A percentile compares a stretch with the other conserved stretches of the same genome.
These are phyloP conservation scores for Parazoanthus atlanticus DNA, from an alignment of 92 coral and sea anemone genomes.

Conservation along the genomic window DNA sequence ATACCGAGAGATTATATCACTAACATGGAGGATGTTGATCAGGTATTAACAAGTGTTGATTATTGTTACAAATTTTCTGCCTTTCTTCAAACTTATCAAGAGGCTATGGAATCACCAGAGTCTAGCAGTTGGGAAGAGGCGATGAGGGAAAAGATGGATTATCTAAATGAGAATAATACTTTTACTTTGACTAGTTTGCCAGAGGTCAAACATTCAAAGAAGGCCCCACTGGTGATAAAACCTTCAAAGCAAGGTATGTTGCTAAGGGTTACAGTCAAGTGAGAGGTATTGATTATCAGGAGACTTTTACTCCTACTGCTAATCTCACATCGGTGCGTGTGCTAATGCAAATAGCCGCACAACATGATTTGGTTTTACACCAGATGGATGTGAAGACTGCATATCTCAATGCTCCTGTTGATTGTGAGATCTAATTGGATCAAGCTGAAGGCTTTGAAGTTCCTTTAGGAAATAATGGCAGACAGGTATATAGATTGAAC, in stretches of 20 bases:
- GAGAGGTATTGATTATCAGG: constrained; percentile 48
- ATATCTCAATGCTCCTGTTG: constrained; percentile 55
- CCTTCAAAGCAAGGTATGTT: constrained; percentile 50
- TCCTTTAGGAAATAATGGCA: constrained; percentile 1
- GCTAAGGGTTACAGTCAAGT: constrained; percentile 57
- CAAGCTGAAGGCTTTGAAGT: constrained; percentile 61
- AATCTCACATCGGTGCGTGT: constrained; percentile 47
- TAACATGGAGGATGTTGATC: constrained; percentile 43
- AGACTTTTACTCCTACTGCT: constrained; percentile 51
- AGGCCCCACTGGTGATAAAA: constrained; percentile 39
- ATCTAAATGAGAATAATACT: constrained; percentile 58
- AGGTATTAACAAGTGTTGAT: constrained; percentile 48
- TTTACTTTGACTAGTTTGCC: constrained; percentile 44
- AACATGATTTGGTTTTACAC: constrained; percentile 46
- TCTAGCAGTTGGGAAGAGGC: constrained; percentile 55
- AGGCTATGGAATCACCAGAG: constrained; percentile 60
- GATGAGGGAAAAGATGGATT: constrained; percentile 58
- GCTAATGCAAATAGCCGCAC: constrained; percentile 53
- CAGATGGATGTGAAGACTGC: constrained; percentile 59
- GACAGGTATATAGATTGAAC: constrained; percentile 39
- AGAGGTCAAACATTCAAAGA: constrained; percentile 46
- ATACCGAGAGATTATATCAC: constrained; percentile 52
- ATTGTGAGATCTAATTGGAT: constrained; percentile 56
- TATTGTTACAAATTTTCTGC: constrained; percentile 50
- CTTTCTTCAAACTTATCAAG: constrained; percentile 59